These are phyloP conservation scores for Campaea margaritaria DNA, from an alignment of 2,888 invertebrate genomes.

Conservation along the genomic window DNA sequence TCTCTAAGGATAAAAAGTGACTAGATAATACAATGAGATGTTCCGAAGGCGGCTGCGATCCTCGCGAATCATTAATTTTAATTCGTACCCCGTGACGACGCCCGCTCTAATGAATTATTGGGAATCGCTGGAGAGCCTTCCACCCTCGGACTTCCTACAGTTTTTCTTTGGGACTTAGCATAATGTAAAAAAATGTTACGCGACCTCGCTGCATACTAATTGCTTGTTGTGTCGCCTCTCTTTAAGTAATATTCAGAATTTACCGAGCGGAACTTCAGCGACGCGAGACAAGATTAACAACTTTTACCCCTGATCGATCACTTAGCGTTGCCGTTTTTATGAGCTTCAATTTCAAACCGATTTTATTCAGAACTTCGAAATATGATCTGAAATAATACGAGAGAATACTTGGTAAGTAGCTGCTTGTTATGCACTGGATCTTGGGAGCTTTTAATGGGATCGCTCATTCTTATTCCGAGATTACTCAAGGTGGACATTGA, in stretches of 20 bases:
- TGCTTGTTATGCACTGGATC: constrained; percentile 73
- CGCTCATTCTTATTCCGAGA: constrained; percentile 76
- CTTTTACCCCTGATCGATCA: constrained; percentile 79
- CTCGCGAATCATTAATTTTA: constrained; percentile 85
- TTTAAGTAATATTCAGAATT: constrained; percentile 71
- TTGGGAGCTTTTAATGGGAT: constrained; percentile 71
- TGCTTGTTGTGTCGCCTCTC: constrained; percentile 78
- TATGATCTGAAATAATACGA: constrained; percentile 54
- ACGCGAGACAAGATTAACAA: constrained; percentile 78
- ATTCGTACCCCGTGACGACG: constrained; percentile 82
- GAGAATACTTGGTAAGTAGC: constrained; percentile 47
- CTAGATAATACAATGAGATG: constrained; percentile 76
- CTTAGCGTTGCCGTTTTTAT: constrained; percentile 70
- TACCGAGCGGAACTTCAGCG: constrained; percentile 69
- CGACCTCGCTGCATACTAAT: constrained; percentile 82
- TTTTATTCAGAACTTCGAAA: constrained; percentile 57
- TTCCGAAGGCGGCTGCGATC: constrained; percentile 70
- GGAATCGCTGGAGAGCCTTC: constrained; percentile 76
- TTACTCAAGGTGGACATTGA: constrained; percentile 64
- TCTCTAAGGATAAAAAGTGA: constrained; percentile 78
- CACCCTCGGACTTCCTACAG: constrained; percentile 69
- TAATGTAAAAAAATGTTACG: constrained; percentile 84
- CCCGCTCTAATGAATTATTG: constrained; percentile 83
- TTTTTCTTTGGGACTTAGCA: constrained; percentile 81
- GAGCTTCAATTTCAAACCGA: constrained; percentile 64